These are phyloP conservation scores for Charadrius vociferus DNA, from an alignment of 2,113 vertebrate species.

Conservation along the genomic window DNA sequence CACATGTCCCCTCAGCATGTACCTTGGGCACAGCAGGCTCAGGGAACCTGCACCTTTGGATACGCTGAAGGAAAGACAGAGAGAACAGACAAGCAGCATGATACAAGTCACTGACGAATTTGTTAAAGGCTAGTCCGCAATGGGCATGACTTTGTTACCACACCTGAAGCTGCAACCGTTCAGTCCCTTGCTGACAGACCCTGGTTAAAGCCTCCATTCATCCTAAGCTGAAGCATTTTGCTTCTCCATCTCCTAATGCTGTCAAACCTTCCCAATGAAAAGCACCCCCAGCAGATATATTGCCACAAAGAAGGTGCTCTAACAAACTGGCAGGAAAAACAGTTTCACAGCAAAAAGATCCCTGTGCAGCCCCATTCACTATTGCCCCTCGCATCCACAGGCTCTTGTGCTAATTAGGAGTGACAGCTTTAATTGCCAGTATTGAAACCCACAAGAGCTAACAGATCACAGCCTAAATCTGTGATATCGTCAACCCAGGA, in stretches of 20 bases:
- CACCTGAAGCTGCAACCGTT: neutral
- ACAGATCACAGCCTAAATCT: slow-evolving; percentile 58
- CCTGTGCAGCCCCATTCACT: neutral
- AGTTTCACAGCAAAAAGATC: neutral
- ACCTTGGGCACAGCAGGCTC: neutral
- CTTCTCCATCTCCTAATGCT: neutral
- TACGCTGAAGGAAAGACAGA: neutral
- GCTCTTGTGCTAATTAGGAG: slow-evolving; percentile 29
- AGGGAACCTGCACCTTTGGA: neutral
- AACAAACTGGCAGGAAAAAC: neutral
- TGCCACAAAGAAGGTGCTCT: neutral
- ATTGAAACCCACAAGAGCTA: slow-evolving; percentile 61
- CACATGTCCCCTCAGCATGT: neutral
- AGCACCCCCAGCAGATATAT: neutral
- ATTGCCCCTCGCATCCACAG: neutral
- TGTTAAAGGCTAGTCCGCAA: neutral
- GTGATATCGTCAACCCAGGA: slow-evolving; percentile 25
- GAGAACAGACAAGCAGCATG: neutral
- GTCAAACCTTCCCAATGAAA: neutral
- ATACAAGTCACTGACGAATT: neutral
- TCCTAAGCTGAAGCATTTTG: neutral
- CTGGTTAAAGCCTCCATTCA: neutral
- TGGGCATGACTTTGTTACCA: neutral
- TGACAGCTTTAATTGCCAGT: slow-evolving; percentile 55
- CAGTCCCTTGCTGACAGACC: neutral